A percentile compares a stretch with the other conserved stretches of the same genome.
phyloP scores from a whole-genome alignment of 2,797 vertebrate genomes.

The Serranus cabrilla region DNA sequence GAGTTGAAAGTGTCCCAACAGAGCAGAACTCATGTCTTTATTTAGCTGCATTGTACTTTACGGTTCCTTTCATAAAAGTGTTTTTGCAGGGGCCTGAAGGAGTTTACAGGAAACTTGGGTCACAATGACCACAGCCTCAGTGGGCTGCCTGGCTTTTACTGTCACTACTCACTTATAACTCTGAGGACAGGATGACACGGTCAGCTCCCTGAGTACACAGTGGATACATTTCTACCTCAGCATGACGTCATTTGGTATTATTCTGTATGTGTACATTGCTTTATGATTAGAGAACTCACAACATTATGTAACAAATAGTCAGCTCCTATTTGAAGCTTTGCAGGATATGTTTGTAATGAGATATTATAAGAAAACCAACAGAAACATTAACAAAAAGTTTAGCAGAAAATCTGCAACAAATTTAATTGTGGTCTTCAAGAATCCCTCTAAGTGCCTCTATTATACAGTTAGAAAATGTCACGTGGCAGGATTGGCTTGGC shows the following conservation, averaged over 20 bases:
- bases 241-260: background rate
- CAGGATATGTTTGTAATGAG: background rate
- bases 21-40: slow-evolving; percentile 35
- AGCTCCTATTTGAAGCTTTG: background rate
- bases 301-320: too few relatives aligned
- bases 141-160: slow-evolving; percentile 16
- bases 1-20: slow-evolving; percentile 35
- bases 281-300: background rate
- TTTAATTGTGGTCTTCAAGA: background rate
- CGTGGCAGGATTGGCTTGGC: background rate
- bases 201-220: background rate
- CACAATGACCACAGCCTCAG: slow-evolving; percentile 62
- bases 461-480: slow-evolving; percentile 4
- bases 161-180: slow-evolving; percentile 2
- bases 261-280: background rate
- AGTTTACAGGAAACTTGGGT: slow-evolving; percentile 76
- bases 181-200: slow-evolving; percentile 6
- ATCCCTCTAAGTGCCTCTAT: background rate
- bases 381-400: background rate
- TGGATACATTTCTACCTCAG: background rate
- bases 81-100: slow-evolving; percentile 50
- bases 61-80: slow-evolving; percentile 49
- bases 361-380: background rate
- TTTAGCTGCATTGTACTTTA: slow-evolving; percentile 68
- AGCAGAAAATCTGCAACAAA: background rate